These are phyloP conservation scores for Odocoileus virginianus DNA, from an alignment of 2,113 vertebrate species.

Conservation along the genomic window DNA sequence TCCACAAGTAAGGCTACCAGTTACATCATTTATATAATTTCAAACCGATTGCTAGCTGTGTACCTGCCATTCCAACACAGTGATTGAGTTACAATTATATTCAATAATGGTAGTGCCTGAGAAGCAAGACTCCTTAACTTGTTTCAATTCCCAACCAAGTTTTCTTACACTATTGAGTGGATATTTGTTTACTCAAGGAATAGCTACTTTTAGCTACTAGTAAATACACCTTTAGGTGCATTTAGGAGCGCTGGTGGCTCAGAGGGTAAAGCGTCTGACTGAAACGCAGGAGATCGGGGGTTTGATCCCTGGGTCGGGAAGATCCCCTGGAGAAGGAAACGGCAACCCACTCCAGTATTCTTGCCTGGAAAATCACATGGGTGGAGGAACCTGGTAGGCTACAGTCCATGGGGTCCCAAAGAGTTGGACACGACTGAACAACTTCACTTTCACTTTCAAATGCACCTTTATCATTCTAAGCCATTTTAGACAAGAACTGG, in stretches of 20 bases:
- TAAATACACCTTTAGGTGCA: not conserved
- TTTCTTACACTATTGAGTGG: not conserved
- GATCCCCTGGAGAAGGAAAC: not conserved
- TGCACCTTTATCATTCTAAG: not conserved
- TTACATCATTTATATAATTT: not conserved
- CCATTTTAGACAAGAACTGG: not conserved
- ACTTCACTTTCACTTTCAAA: not conserved
- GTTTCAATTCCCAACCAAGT: not conserved
- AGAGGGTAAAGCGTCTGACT: not conserved
- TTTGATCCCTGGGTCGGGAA: rapidly evolving
- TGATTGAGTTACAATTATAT: not conserved
- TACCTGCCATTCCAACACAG: not conserved
- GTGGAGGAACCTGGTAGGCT: not conserved
- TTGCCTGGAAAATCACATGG: not conserved
- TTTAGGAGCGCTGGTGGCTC: too few species aligned
- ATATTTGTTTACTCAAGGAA: not conserved
- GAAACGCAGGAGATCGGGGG: rapidly evolving
- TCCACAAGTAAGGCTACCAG: not conserved
- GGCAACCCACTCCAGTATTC: not conserved
- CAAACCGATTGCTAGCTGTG: not conserved
- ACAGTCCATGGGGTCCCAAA: not conserved
- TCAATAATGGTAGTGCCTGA: not conserved
- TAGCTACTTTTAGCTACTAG: not conserved
- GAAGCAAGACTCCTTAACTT: not conserved
- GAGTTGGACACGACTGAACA: not conserved